phyloP scores from a whole-genome alignment of 1,140 invertebrate species.

The Cyclina sinensis region DNA sequence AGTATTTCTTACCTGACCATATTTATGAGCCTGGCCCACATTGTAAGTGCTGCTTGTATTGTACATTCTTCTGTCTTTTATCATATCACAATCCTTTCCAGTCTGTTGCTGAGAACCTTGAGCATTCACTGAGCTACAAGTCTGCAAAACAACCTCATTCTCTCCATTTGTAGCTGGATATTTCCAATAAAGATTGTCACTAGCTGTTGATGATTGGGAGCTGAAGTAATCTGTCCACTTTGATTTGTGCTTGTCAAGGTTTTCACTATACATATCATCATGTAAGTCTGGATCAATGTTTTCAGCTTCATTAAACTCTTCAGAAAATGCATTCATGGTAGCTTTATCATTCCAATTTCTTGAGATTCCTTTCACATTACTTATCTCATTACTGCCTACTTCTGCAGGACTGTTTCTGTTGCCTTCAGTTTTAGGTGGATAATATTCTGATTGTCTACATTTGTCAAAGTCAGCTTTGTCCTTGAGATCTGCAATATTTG shows the following conservation, averaged over 20 bases:
- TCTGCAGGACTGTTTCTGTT: no score
- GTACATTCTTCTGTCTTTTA: background rate
- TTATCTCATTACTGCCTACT: background rate
- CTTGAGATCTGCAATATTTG: background rate
- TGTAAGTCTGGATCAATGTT: conserved; percentile 12
- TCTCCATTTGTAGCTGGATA: conserved; percentile 13
- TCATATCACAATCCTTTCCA: background rate
- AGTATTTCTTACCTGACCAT: conserved; percentile 23
- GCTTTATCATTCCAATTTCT: background rate
- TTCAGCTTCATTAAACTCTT: background rate
- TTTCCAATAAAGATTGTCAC: conserved; percentile 39
- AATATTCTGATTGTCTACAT: no score
- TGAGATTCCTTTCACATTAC: background rate
- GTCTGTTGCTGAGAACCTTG: background rate
- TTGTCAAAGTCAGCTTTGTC: no score
- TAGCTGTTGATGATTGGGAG: conserved; percentile 57
- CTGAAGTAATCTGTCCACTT: conserved; percentile 59
- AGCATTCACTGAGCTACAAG: background rate
- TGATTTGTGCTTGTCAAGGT: background rate
- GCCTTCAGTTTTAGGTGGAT: no score
- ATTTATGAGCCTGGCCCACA: background rate
- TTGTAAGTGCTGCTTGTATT: background rate
- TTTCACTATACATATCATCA: conserved; percentile 9
- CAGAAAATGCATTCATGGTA: background rate
- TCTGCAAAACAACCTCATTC: conserved; percentile 43